These are phyloP conservation scores for Phthorimaea operculella DNA, from an alignment of 1,140 invertebrate species.

Conservation along the genomic window DNA sequence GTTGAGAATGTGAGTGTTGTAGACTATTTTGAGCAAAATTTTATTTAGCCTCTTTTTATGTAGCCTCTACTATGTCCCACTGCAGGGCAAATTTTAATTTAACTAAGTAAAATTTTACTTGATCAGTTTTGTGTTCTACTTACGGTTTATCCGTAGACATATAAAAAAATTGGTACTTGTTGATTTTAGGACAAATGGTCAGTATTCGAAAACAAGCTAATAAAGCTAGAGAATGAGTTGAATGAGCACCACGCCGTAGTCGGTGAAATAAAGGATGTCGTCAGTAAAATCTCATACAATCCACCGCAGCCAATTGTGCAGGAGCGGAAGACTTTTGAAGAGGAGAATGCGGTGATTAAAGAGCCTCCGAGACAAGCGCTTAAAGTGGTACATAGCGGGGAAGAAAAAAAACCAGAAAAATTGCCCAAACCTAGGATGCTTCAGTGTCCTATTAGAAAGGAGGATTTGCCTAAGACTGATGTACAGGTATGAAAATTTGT, in stretches of 20 bases:
- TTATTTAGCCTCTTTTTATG: not conserved
- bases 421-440: slow-evolving; percentile 39
- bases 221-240: slow-evolving; percentile 73
- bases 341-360: slow-evolving; percentile 1
- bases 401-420: slow-evolving; percentile 46
- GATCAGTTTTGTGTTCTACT: too few relatives aligned
- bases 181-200: slow-evolving; percentile 72
- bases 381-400: slow-evolving; percentile 45
- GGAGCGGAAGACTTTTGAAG: not conserved
- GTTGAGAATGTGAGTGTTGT: slow-evolving; percentile 16
- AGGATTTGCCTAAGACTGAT: slow-evolving; percentile 60
- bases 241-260: slow-evolving; percentile 71
- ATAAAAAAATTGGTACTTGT: too few relatives aligned
- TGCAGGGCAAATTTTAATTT: not conserved
- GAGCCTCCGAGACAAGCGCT: slow-evolving; percentile 5
- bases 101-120: not conserved
- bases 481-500: slow-evolving; percentile 66
- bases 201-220: slow-evolving; percentile 73
- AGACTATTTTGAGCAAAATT: not conserved
- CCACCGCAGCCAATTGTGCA: slow-evolving; percentile 17
- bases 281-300: slow-evolving; percentile 41
- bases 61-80: not conserved
- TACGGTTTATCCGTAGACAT: too few relatives aligned
- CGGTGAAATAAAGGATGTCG: slow-evolving; percentile 66
- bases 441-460: slow-evolving; percentile 45